Evolutionary conservation across 1,140 invertebrate genomes (phyloP), one percentile per base, ranked within the genome.

Genomic region (Octopus bimaculoides): DNA sequence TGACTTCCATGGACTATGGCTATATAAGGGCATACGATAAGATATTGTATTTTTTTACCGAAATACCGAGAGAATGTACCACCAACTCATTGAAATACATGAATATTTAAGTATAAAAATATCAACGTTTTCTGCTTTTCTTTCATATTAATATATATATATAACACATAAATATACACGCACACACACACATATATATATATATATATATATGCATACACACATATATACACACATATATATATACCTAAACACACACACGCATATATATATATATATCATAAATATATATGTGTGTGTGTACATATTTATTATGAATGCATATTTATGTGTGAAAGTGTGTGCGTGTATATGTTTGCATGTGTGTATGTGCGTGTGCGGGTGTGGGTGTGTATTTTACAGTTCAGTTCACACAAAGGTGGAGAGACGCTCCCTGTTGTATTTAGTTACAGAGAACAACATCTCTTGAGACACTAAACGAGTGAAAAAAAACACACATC

Each of bases 401-500:
- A 2, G 26, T 41, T 1, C 2, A 41, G 2, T 41, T 0, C 2
- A 2, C 2, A 41, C 0, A 41, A 41, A 41, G 2, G 2, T 41
- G 2, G 0, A 41, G 0, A 2, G 2, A 2, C 26, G 2, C 0
- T 41, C n/a, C n/a, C n/a, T n/a, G n/a, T n/a, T n/a, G n/a, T n/a
- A n/a, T n/a, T n/a, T n/a, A n/a, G n/a, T n/a, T n/a, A n/a, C n/a
- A n/a, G n/a, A n/a, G n/a, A n/a, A n/a, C n/a, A n/a, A n/a, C n/a
- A n/a, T n/a, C n/a, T n/a, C n/a, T n/a, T n/a, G n/a, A n/a, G n/a
- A n/a, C n/a, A n/a, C n/a, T n/a, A n/a, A n/a, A n/a, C n/a, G n/a
- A n/a, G n/a, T n/a, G n/a, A n/a, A n/a, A n/a, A n/a, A n/a, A n/a
- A n/a, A n/a, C n/a, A n/a, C n/a, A n/a, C n/a, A n/a, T n/a, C n/a